Base-by-base conservation (phyloP, 2,888 invertebrate genomes). In the Limenitis camilla region DNA sequence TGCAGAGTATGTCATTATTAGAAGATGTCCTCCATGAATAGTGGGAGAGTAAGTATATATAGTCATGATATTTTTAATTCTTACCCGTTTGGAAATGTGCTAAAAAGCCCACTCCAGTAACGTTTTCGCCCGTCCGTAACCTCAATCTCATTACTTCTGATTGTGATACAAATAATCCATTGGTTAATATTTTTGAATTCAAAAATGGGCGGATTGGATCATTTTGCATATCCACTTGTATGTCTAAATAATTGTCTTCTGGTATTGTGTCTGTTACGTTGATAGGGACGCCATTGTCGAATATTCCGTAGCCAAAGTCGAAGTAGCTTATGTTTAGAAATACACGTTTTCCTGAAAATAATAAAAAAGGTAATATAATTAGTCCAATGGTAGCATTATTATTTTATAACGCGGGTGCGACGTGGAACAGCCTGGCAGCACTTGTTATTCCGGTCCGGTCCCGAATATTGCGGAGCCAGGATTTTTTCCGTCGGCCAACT, bases 301-400 rank as follows among this genome's bases (percentile, higher is more conserved):
- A 85, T 0, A 67, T 62, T 33, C 84, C 85, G 57, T 83, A 81
- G 9, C 88, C 86, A 44, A 92, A 82, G 60, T 91, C 90, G 63
- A 88, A 90, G 59, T 89, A 88, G 50, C 83, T 86, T 64, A 94
- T 92, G 76, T 92, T 91, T 40, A 94, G 78, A 89, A 92, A 93
- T 6, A 94, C 90, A 40, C 92, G 87, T 66, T 91, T 91, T n/a
- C 88, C 88, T 88, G 69, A 30, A 32, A 6, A 71, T 73, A 45
- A 35, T 31, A 53, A 53, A 5, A 56, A 7, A 9, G 7, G 9
- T 32, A 28, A 7, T 28, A 32, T 11, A 35, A 30, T 29, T 27
- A 48, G 10, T 41, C 9, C 9, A 5, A 7, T 10, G 2, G n/a
- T n/a, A n/a, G 9, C 9, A 30, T 5, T 31, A 29, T n/a, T 29